Evolutionary conservation across 2,797 vertebrate species (phyloP), one percentile per base, ranked within the genome.

Genomic region (Xenops minutus): DNA sequence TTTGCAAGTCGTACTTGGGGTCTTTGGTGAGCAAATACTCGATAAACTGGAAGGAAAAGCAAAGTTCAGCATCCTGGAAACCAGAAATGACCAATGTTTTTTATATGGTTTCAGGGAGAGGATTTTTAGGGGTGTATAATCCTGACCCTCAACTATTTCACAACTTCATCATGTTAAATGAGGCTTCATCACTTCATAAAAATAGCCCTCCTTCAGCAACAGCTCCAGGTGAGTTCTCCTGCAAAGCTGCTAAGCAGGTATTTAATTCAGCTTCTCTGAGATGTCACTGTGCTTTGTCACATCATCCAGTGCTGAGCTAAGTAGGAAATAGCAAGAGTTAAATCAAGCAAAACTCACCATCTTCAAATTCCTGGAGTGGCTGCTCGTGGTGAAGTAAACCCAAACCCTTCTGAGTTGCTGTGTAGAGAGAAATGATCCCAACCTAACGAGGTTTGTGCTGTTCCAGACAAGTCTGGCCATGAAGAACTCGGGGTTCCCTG

Each of bases 121-220:
- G 99, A n/a, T 99, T 99, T 95, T 86, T 98, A 34, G 99, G 99
- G 20, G 95, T 99, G 37, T 98, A 98, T 69, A 94, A 94, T 9
- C 97, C 98, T 14, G 95, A 98, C 64, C 97, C 97, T 43, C 85
- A 97, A 44, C 91, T 98, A 17, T 67, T 99, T 9, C 95, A 91
- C 36, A 85, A 90, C 20, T 94, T 98, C 66, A 73, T 98, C 72
- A 48, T 96, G 85, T 26, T 71, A 59, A 46, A 39, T 0, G 85
- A 92, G 59, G 66, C 39, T 55, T 24, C 75, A 6, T 4, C 73
- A 0, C 29, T 9, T 4, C 24, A 52, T 2, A 18, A 6, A n/a
- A 55, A 2, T 0, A 13, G 1, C 1, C 16, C 55, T 66, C 22
- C 49, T 32, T 13, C 89, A 52, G 15, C 84, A 48, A 9, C 79